Base-by-base conservation (phyloP, 2,797 vertebrate species). In the Bryconaethiops microstoma region DNA sequence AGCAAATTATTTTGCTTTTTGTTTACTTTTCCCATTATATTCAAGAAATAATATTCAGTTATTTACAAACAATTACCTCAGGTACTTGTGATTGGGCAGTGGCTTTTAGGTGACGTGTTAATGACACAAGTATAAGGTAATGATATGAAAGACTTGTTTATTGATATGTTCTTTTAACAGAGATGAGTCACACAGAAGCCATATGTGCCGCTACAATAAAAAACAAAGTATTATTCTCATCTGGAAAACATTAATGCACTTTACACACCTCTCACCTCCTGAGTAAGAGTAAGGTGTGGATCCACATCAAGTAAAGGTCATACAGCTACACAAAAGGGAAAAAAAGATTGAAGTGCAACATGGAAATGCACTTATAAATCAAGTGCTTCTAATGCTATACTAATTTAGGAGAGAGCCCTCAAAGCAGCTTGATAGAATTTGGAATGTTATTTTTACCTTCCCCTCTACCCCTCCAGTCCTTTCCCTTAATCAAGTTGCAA, bases 401-500 rank as follows among this genome's bases (percentile, higher is more conserved):
- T 85, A 84, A 90, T 86, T 84, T 83, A 82, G 69, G 71, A 80
- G 77, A 88, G 82, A 81, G 79, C 84, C 65, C 84, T 89, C 74
- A 77, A 78, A 86, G 90, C 88, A 88, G 93, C 92, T 90, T 93
- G 92, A 86, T 92, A 94, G 93, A 92, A 95, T 94, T 93, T 94
- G 92, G 90, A 89, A 93, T 93, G 94, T 94, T 93, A 95, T 94
- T 95, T 94, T 92, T 94, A 93, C 93, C 93, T 91, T 78, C 48
- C 78, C 91, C 93, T 91, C 92, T 57, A 16, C 85, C 57, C 74
- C 12, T 50, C 23, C 42, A n/a, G 90, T 94, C 94, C 76, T 93
- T 92, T 88, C 88, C 95, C 94, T 94, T 93, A 94, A 95, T 95
- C 94, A 94, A 93, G 93, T 93, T 94, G 93, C 92, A 79, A 60